These are phyloP conservation scores for Tanypteryx hageni DNA, from an alignment of 2,888 invertebrate genomes.

Conservation along the genomic window DNA sequence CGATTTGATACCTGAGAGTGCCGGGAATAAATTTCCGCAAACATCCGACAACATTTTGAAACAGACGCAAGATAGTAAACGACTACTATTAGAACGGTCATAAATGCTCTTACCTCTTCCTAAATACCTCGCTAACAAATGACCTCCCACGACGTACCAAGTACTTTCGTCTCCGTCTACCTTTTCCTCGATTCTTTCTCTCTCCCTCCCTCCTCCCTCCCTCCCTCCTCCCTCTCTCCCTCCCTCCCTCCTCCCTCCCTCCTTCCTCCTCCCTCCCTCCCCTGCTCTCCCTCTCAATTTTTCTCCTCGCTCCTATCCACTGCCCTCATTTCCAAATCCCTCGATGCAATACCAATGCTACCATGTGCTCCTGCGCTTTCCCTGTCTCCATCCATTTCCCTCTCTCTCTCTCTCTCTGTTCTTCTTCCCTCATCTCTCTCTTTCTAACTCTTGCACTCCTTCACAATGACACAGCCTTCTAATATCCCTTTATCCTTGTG, in stretches of 20 bases:
- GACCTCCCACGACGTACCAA: no score
- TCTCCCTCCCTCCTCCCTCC: not conserved
- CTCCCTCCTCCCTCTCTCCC: not conserved
- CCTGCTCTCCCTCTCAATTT: not conserved
- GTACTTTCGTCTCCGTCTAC: no score
- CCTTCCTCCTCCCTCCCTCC: not conserved
- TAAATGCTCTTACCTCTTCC: no score
- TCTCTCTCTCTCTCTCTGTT: not conserved
- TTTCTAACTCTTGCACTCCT: no score
- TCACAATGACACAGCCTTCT: no score
- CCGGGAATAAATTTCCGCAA: no score
- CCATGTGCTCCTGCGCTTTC: not conserved
- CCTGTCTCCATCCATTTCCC: not conserved
- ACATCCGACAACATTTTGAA: no score
- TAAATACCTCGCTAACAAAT: no score
- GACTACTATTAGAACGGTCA: no score
- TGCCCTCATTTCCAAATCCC: constrained; percentile 17
- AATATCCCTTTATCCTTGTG: no score
- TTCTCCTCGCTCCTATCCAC: not conserved
- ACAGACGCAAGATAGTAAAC: no score
- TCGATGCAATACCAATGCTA: not conserved
- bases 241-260: not conserved
- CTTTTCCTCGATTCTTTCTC: not conserved
- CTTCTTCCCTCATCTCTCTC: not conserved
- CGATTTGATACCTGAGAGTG: no score